Percentiles rank a stretch among this genome's conserved stretches.
Conservation (phyloP, 2,797 vertebrate species). For the Pitangus sulphuratus region DNA sequence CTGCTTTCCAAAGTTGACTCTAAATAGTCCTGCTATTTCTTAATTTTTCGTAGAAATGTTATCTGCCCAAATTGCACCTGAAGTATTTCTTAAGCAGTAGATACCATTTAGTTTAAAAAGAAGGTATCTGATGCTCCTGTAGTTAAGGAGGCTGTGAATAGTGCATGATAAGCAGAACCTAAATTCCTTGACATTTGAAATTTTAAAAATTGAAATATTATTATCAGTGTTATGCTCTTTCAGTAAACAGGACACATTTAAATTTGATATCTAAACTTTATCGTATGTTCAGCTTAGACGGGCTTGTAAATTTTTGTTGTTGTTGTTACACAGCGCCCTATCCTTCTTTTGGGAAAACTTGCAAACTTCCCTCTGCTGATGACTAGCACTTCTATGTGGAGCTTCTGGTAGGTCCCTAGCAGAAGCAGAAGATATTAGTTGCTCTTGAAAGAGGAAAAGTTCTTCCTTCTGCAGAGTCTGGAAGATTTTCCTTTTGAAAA, state of each 20-base stretch:
- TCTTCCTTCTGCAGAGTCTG: neutral
- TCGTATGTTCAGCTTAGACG: neutral
- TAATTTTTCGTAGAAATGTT: neutral
- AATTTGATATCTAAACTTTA: neutral
- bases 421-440: fast-evolving
- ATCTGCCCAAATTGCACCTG: neutral
- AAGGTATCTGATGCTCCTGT: neutral
- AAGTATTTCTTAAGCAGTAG: neutral
- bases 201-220: neutral
- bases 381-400: neutral
- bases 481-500: neutral
- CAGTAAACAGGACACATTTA: neutral
- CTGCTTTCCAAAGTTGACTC: neutral
- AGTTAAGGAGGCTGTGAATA: neutral
- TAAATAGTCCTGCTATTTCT: neutral
- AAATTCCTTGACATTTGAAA: neutral
- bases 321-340: neutral
- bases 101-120: neutral
- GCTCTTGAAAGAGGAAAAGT: neutral
- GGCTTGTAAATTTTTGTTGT: neutral
- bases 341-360: neutral
- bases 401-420: neutral
- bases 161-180: neutral
- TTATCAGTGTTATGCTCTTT: neutral
- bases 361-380: neutral